Evolutionary conservation across 2,113 vertebrate species (phyloP).

Genomic region (Physeter macrocephalus): DNA sequence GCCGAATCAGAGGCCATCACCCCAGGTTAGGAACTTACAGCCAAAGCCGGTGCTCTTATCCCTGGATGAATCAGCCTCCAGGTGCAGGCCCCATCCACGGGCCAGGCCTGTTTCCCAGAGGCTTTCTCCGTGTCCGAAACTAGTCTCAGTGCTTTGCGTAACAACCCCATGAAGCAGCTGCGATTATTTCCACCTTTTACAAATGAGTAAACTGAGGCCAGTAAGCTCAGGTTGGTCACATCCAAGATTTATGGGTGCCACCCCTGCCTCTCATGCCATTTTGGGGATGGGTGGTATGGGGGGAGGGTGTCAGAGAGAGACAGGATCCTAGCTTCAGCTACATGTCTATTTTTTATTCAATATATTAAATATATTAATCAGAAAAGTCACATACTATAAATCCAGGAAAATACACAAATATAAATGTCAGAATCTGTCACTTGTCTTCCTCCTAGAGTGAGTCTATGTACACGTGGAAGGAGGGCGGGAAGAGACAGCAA

Average conservation of each 20-base stretch:
- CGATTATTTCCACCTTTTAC: neutral
- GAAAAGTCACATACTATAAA: conserved; percentile 78
- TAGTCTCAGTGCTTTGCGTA: neutral
- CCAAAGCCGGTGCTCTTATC: fast-evolving
- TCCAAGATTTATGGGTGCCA: neutral
- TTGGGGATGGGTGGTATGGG: fast-evolving
- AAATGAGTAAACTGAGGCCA: neutral
- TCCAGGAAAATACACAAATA: conserved; percentile 81
- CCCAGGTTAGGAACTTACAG: neutral
- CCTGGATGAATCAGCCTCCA: fast-evolving
- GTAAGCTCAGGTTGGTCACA: neutral
- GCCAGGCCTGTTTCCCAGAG: neutral
- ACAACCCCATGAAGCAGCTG: neutral
- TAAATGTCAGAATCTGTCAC: conserved; percentile 78
- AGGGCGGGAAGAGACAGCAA: conserved; percentile 15
- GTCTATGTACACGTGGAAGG: conserved; percentile 81
- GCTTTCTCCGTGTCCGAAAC: neutral
- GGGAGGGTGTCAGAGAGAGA: neutral
- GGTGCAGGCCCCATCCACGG: neutral
- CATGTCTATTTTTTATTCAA: conserved; percentile 71
- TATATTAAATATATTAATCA: conserved; percentile 76
- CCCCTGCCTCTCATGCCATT: neutral
- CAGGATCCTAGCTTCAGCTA: conserved; percentile 59
- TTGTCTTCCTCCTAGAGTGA: conserved; percentile 62
- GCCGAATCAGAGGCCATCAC: neutral